Evolutionary conservation across 2,888 invertebrate genomes (phyloP).

Genomic region (Ernsta delagoae): DNA sequence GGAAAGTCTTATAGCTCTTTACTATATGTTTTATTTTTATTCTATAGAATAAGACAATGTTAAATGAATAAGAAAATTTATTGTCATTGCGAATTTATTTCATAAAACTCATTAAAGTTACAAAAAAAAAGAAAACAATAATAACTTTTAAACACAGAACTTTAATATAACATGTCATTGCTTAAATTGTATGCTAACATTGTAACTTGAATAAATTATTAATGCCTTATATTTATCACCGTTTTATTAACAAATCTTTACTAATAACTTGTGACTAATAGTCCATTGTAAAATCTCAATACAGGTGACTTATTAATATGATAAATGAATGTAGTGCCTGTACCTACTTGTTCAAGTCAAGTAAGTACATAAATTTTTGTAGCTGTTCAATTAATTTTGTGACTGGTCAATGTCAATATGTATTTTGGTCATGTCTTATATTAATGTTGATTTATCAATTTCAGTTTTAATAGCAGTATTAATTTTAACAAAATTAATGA

Average conservation of each 20-base stretch:
- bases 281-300: neutral
- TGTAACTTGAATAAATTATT: too few relatives aligned
- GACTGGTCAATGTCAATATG: constrained; percentile 40
- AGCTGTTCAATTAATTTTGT: constrained; percentile 39
- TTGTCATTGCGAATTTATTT: too few relatives aligned
- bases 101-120: too few relatives aligned
- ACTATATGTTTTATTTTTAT: too few relatives aligned
- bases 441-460: constrained; percentile 26
- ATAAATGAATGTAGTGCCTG: neutral
- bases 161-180: too few relatives aligned
- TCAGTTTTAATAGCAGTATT: constrained; percentile 13
- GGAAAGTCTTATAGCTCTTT: too few relatives aligned
- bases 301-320: neutral
- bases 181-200: too few relatives aligned
- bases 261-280: neutral
- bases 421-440: constrained; percentile 37
- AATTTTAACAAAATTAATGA: constrained; percentile 21
- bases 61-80: too few relatives aligned
- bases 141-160: too few relatives aligned
- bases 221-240: too few relatives aligned
- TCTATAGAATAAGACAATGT: too few relatives aligned
- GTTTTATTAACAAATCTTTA: neutral
- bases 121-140: too few relatives aligned
- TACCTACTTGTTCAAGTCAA: neutral
- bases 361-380: neutral